Evolutionary conservation across 2,797 vertebrate genomes (phyloP), one percentile per base, ranked within the genome.

Genomic region (Myotis pilosus): DNA sequence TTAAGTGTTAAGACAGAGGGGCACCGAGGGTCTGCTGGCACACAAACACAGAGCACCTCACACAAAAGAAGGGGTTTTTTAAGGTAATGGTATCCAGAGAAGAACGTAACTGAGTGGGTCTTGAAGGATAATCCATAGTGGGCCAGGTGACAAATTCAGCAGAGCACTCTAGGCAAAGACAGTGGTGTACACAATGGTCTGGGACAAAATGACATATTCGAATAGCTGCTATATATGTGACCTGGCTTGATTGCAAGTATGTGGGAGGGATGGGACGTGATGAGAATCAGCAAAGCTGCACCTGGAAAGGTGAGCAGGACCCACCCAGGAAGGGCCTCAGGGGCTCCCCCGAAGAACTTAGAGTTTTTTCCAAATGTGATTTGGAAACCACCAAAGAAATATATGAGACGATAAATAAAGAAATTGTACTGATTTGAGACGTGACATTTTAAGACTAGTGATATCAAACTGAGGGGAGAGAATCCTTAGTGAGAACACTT

Each of bases 41-140:
- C n/a, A 68, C 23, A 76, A n/a, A 55, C 33, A 49, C 0, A 3
- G 53, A 86, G 2, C 10, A 44, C 6, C 28, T 87, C 30, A 28
- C 2, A 76, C n/a, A 36, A 51, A 93, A 17, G 33, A 17, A 33
- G 6, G 16, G 3, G 20, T 20, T 72, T 10, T 75, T 93, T 78
- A 33, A 23, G 30, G 22, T 60, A 97, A 92, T 93, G n/a, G 0
- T 17, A 85, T 47, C 41, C 91, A 90, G 20, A 88, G 44, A 33
- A 72, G 17, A 28, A 55, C 6, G 64, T 47, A 71, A 80, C 5
- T 74, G 49, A 88, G 25, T 51, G 49, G 19, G 44, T 72, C 64
- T 91, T 89, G 25, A 55, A 68, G 17, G 7, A 30, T 53, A 84
- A 83, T 33, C 9, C 69, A 55, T 60, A 33, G 64, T 33, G 55